Percentiles rank a stretch among this genome's conserved stretches.
phyloP scores from a whole-genome alignment of 2,797 vertebrate genomes.

The Thripadectes ignobilis region DNA sequence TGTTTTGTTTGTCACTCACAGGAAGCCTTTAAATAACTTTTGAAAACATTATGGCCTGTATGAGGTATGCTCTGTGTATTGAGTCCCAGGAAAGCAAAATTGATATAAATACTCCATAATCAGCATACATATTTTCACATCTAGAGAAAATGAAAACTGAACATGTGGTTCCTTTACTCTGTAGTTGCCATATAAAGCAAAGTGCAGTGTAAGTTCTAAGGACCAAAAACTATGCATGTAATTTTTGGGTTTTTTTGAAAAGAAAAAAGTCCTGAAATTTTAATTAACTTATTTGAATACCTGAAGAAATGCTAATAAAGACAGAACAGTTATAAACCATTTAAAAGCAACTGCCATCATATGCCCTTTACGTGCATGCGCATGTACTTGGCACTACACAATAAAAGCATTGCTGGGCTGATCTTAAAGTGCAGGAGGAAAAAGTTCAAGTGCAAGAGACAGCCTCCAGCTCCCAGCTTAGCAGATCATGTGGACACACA shows the following conservation, averaged over 20 bases:
- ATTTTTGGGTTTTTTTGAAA: not conserved
- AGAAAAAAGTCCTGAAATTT: not conserved
- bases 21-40: not conserved
- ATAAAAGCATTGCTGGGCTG: constrained; percentile 19
- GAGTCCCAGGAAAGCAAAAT: not conserved
- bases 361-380: not conserved
- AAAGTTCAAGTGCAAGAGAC: constrained; percentile 36
- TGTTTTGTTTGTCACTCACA: not conserved
- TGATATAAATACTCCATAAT: not conserved
- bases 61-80: not conserved
- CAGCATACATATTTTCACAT: not conserved
- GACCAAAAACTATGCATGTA: not conserved
- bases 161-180: not conserved
- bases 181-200: not conserved
- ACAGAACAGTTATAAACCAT: not conserved
- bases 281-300: not conserved
- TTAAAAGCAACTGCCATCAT: not conserved
- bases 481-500: constrained; percentile 50
- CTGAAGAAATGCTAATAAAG: not conserved
- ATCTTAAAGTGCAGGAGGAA: constrained; percentile 5
- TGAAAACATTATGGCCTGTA: not conserved
- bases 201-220: not conserved
- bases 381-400: not conserved
- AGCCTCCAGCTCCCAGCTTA: constrained; percentile 20
- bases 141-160: not conserved